Conservation (phyloP, 1,140 invertebrate genomes). For the Nixonia krombeini region DNA sequence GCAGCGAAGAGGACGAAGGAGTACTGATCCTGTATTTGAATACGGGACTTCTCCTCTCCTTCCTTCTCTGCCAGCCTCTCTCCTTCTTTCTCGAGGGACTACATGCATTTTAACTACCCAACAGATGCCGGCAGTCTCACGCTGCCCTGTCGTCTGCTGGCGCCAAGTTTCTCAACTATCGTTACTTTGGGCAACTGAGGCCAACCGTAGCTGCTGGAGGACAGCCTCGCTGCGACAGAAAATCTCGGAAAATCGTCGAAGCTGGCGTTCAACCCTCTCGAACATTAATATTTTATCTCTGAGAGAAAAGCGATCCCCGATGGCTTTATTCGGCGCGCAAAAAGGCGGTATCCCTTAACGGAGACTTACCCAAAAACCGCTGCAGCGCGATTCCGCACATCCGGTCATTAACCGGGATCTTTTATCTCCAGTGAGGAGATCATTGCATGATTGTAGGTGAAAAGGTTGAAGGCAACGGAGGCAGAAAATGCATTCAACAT, state of each 20-base stretch:
- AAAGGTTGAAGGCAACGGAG: conserved; percentile 11
- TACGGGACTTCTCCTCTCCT: conserved; percentile 60
- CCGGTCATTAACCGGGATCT: too few relatives aligned
- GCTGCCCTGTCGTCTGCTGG: conserved; percentile 60
- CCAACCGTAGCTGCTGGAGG: conserved; percentile 10
- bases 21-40: conserved; percentile 72
- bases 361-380: too few relatives aligned
- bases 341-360: too few relatives aligned
- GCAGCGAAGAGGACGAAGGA: conserved; percentile 63
- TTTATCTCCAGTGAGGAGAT: too few relatives aligned
- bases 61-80: conserved; percentile 31
- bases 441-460: background rate
- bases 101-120: conserved; percentile 73
- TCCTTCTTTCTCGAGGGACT: conserved; percentile 58
- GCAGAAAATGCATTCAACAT: conserved; percentile 1
- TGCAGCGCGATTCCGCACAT: too few relatives aligned
- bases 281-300: background rate
- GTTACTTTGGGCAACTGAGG: conserved; percentile 54
- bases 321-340: too few relatives aligned
- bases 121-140: conserved; percentile 68
- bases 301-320: too few relatives aligned
- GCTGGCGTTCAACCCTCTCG: background rate
- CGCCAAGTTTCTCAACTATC: conserved; percentile 70
- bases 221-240: background rate
- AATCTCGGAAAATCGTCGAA: conserved; percentile 6